Conservation (phyloP, 2,888 invertebrate genomes). For the Erpobdella octoculata region DNA sequence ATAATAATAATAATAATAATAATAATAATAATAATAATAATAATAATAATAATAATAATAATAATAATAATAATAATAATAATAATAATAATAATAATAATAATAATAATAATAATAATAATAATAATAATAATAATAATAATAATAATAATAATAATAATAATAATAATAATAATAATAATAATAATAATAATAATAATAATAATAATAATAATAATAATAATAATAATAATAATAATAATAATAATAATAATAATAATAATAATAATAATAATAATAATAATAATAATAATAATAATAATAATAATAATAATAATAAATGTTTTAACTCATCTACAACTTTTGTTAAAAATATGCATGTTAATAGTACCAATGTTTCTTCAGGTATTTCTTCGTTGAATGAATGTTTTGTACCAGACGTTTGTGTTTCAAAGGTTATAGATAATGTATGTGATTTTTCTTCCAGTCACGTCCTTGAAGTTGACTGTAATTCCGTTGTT, state of each 20-base stretch:
- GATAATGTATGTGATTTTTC: background rate
- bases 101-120: background rate
- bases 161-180: background rate
- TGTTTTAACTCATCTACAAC: background rate
- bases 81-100: constrained; percentile 2
- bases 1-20: background rate
- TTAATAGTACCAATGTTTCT: background rate
- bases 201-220: too few relatives aligned
- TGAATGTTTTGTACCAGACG: background rate
- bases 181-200: background rate
- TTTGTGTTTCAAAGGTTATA: too few relatives aligned
- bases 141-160: background rate
- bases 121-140: background rate
- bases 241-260: background rate
- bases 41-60: background rate
- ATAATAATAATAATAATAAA: background rate
- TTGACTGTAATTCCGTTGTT: too few relatives aligned
- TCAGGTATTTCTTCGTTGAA: background rate
- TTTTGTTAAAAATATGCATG: background rate
- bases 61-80: background rate
- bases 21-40: background rate
- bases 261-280: background rate
- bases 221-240: background rate
- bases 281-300: background rate
- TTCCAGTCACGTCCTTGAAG: too few relatives aligned